Conservation (phyloP, 2,888 invertebrate species). For the Latheticus oryzae region DNA sequence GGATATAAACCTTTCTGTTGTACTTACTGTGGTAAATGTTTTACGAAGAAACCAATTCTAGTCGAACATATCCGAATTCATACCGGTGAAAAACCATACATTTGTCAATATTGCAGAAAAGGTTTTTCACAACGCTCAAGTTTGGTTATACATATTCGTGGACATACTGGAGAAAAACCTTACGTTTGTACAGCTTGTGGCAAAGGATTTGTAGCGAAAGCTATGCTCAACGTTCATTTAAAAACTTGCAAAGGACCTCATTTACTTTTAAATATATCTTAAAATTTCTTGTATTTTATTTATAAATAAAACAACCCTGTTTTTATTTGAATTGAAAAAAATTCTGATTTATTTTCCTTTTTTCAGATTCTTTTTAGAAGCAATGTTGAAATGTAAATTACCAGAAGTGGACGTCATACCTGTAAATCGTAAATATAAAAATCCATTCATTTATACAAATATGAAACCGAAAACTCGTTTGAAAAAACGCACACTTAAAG, state of each 20-base stretch:
- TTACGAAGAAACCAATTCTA: conserved; percentile 63
- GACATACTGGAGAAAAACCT: conserved; percentile 73
- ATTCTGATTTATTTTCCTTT: conserved; percentile 20
- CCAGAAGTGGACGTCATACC: conserved; percentile 38
- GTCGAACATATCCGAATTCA: conserved; percentile 63
- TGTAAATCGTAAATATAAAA: conserved; percentile 26
- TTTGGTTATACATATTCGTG: conserved; percentile 74
- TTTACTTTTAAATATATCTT: too few relatives aligned
- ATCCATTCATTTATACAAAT: too few relatives aligned
- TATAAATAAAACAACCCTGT: too few relatives aligned
- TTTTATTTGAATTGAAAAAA: neutral
- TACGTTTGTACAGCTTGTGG: conserved; percentile 71
- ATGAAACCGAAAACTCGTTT: conserved; percentile 19
- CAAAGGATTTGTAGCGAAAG: conserved; percentile 73
- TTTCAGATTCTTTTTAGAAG: conserved; percentile 29
- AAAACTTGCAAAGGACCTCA: conserved; percentile 64
- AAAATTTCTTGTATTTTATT: too few relatives aligned
- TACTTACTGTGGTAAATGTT: conserved; percentile 61
- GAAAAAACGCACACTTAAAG: conserved; percentile 33
- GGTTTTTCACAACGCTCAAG: conserved; percentile 74
- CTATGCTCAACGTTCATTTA: conserved; percentile 73
- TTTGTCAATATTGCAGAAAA: conserved; percentile 73
- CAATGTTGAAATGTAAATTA: conserved; percentile 32
- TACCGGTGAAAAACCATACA: conserved; percentile 62
- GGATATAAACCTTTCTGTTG: conserved; percentile 63